These are phyloP conservation scores for Sipha maydis DNA, from an alignment of 2,888 invertebrate species.

Conservation along the genomic window DNA sequence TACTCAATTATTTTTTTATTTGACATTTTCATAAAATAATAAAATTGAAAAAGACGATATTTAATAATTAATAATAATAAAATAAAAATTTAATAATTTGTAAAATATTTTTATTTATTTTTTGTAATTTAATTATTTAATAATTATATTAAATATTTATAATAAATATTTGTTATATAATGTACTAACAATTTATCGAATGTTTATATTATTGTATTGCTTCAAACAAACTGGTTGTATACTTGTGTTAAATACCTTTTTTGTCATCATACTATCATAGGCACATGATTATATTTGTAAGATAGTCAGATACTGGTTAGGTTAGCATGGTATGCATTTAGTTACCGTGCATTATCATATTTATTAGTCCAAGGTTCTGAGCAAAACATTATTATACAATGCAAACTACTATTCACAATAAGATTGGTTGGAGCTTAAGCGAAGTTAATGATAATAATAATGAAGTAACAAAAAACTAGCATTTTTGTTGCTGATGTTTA, in stretches of 20 bases:
- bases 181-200: background rate
- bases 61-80: too few relatives aligned
- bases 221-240: conserved; percentile 25
- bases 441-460: too few relatives aligned
- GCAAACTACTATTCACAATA: too few relatives aligned
- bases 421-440: too few relatives aligned
- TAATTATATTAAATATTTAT: too few relatives aligned
- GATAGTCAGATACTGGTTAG: conserved; percentile 27
- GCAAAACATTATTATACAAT: background rate
- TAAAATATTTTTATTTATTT: too few relatives aligned
- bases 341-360: background rate
- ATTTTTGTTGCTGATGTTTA: too few relatives aligned
- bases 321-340: background rate
- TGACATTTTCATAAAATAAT: background rate
- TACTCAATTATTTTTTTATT: background rate
- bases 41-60: too few relatives aligned
- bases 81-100: too few relatives aligned
- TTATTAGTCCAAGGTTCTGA: conserved; percentile 27
- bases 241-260: background rate
- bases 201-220: background rate
- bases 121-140: too few relatives aligned
- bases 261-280: background rate
- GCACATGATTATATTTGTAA: background rate
- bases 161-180: background rate
- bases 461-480: too few relatives aligned